phyloP scores from a whole-genome alignment of 2,888 invertebrate species.

The Ophioninae sp. region DNA sequence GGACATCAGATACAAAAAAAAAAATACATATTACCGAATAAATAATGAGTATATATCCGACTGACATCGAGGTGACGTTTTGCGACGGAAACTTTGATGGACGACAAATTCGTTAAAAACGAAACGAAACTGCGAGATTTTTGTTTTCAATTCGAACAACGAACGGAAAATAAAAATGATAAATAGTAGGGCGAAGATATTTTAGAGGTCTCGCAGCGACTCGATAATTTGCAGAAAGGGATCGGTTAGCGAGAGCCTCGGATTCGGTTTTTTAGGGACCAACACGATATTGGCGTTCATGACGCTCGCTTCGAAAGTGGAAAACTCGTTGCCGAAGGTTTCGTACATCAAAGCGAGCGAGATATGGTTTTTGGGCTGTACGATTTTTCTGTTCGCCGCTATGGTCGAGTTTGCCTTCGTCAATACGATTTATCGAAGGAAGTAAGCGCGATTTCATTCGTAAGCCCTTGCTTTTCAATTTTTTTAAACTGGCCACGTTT shows the following conservation, averaged over 20 bases:
- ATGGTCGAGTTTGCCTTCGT: slow-evolving; percentile 94
- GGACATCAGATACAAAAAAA: slow-evolving; percentile 21
- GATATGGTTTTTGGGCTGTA: slow-evolving; percentile 94
- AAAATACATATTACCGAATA: background rate
- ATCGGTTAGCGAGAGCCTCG: slow-evolving; percentile 51
- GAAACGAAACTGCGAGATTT: too few species aligned
- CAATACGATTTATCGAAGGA: slow-evolving; percentile 93
- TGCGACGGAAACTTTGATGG: too few species aligned
- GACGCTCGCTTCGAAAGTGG: slow-evolving; percentile 92
- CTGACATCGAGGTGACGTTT: too few species aligned
- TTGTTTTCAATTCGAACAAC: background rate
- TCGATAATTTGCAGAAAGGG: slow-evolving; percentile 55
- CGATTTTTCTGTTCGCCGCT: slow-evolving; percentile 92
- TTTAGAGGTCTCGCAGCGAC: slow-evolving; percentile 51
- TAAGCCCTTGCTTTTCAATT: too few species aligned
- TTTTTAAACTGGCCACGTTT: too few species aligned
- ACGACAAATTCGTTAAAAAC: too few species aligned
- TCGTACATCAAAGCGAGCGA: slow-evolving; percentile 95
- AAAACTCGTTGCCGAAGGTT: slow-evolving; percentile 92
- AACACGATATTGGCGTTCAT: slow-evolving; percentile 94
- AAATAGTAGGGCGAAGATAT: slow-evolving; percentile 23
- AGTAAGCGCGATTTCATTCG: slow-evolving; percentile 82
- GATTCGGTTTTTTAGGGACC: slow-evolving; percentile 84
- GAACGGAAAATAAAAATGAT: background rate
- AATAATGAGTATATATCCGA: too few species aligned